phyloP scores from a whole-genome alignment of 2,888 invertebrate genomes.

The Amphipyra tragopoginis region DNA sequence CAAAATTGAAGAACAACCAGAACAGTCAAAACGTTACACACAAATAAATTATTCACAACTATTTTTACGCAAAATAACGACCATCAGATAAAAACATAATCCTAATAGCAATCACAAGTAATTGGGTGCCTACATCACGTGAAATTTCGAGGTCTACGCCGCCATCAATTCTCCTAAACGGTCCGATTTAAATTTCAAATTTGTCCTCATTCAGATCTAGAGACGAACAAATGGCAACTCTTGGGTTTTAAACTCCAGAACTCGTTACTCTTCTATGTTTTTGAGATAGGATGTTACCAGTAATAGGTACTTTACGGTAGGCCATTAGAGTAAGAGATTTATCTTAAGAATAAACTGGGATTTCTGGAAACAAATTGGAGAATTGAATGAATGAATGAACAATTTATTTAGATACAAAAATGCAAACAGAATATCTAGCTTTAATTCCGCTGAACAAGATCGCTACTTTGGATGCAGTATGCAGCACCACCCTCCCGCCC shows the following conservation, averaged over 20 bases:
- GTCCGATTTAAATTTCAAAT: constrained; percentile 72
- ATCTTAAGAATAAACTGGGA: too few species aligned
- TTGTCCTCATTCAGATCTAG: constrained; percentile 70
- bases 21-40: too few species aligned
- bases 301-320: constrained; percentile 42
- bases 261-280: constrained; percentile 44
- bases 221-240: constrained; percentile 63
- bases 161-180: constrained; percentile 56
- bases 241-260: constrained; percentile 24
- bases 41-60: too few species aligned
- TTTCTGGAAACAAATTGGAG: too few species aligned
- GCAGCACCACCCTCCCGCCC: too few species aligned
- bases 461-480: too few species aligned
- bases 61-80: not conserved
- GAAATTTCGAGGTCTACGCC: constrained; percentile 37
- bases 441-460: too few species aligned
- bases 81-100: constrained; percentile 41
- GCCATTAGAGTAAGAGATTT: too few species aligned
- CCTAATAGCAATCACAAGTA: constrained; percentile 45
- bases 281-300: constrained; percentile 36
- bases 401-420: too few species aligned
- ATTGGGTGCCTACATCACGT: constrained; percentile 51
- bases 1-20: too few species aligned
- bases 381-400: too few species aligned
- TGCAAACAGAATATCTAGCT: too few species aligned